Conservation (phyloP, 2,888 invertebrate genomes). For the Eueremaeus valkanovi region DNA sequence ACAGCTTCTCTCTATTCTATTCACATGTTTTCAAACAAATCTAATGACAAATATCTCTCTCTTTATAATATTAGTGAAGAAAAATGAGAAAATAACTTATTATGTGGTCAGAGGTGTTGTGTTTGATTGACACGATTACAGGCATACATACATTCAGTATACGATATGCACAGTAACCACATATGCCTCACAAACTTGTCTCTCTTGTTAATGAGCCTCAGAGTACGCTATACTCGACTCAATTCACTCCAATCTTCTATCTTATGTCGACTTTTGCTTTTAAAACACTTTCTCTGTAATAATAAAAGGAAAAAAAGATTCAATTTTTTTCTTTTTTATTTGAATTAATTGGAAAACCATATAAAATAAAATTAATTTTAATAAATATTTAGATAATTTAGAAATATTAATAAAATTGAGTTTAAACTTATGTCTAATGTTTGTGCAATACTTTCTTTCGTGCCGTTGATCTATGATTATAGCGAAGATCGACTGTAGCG, state of each 20-base stretch:
- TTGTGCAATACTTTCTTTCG: no score
- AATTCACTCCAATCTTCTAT: not conserved
- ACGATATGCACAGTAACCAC: not conserved
- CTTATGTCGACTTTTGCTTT: not conserved
- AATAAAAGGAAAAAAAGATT: not conserved
- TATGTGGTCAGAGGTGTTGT: constrained; percentile 24
- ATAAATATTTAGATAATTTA: no score
- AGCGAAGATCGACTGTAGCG: not conserved
- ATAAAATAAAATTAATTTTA: no score
- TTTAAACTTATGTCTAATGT: no score
- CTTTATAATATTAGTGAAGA: not conserved
- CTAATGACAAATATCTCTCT: not conserved
- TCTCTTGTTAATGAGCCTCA: not conserved
- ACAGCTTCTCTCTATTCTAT: not conserved
- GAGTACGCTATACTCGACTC: not conserved
- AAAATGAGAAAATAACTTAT: constrained; percentile 16
- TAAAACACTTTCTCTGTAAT: not conserved
- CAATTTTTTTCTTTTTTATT: no score
- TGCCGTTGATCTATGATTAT: no score
- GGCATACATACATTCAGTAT: not conserved
- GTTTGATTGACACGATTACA: constrained; percentile 9
- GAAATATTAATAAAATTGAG: no score
- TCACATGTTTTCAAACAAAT: no score
- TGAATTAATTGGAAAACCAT: no score
- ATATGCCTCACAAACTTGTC: not conserved